phyloP scores from a whole-genome alignment of 2,113 vertebrate genomes.

The Gavia stellata region DNA sequence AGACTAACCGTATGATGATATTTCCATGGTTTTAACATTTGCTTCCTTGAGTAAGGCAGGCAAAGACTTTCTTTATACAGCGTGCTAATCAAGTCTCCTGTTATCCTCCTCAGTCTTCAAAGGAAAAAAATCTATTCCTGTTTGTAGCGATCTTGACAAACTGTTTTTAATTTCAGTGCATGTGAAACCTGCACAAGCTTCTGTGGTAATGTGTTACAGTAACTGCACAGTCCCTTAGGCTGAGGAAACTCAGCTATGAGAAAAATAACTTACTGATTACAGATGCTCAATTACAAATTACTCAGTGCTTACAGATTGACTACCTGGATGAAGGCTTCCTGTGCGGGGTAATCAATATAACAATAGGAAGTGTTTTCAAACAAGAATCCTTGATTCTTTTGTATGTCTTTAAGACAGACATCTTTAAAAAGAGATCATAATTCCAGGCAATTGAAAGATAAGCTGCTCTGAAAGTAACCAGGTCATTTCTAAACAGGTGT shows the following conservation, averaged over 20 bases:
- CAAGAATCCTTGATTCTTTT: not conserved
- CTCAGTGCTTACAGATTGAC: not conserved
- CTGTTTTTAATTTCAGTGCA: not conserved
- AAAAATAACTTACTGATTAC: not conserved
- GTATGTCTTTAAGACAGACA: not conserved
- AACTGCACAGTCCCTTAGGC: not conserved
- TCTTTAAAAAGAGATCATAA: not conserved
- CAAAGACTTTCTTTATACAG: not conserved
- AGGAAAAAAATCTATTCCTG: not conserved
- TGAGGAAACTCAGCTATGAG: not conserved
- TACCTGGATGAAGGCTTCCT: not conserved
- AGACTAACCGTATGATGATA: not conserved
- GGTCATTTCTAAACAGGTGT: not conserved
- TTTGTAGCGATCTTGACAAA: not conserved
- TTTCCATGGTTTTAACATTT: not conserved
- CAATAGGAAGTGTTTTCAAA: not conserved
- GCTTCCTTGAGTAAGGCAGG: not conserved
- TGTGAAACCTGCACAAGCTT: not conserved
- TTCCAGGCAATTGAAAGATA: not conserved
- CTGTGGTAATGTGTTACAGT: not conserved
- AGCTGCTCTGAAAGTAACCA: not conserved
- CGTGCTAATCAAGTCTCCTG: not conserved
- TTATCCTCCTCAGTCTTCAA: not conserved
- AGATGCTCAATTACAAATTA: no score
- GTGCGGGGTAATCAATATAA: not conserved